Percentiles rank a stretch among this genome's conserved stretches.
phyloP scores from a whole-genome alignment of 2,113 vertebrate genomes.

The Collichthys lucidus region DNA sequence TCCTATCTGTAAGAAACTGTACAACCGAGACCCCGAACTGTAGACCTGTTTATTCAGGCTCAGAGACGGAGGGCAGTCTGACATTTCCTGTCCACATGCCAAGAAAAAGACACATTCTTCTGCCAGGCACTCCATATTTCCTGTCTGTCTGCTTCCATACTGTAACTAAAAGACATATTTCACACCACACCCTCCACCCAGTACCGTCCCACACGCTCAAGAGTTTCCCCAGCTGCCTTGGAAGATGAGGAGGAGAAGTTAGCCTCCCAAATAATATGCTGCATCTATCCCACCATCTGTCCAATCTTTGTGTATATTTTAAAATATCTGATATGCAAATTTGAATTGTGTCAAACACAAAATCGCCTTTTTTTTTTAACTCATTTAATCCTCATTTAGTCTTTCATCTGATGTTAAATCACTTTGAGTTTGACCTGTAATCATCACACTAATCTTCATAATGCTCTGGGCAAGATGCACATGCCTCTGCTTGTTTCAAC shows the following conservation, averaged over 20 bases:
- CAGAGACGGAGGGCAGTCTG: constrained; percentile 31
- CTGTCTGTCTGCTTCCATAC: constrained; percentile 46
- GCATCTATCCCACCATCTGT: no score
- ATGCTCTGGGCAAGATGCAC: not conserved
- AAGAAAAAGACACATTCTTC: constrained; percentile 59
- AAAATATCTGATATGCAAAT: not conserved
- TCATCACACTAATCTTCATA: not conserved
- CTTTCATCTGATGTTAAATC: not conserved
- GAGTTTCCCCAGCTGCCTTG: not conserved
- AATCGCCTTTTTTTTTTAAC: not conserved
- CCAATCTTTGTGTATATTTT: no score
- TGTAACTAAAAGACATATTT: constrained; percentile 26
- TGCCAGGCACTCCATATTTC: constrained; percentile 42
- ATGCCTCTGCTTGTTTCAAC: not conserved
- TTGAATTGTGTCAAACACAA: not conserved
- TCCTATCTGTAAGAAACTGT: not conserved
- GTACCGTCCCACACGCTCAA: not conserved
- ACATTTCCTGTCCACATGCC: constrained; percentile 64
- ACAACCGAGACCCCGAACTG: constrained; percentile 7
- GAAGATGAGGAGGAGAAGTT: no score
- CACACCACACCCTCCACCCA: not conserved
- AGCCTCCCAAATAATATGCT: no score
- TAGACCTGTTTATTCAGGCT: constrained; percentile 43
- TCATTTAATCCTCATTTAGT: not conserved
- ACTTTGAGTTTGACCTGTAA: no score